phyloP scores from a whole-genome alignment of 35 echinoderm and acorn worm genomes.

The Lytechinus variegatus region DNA sequence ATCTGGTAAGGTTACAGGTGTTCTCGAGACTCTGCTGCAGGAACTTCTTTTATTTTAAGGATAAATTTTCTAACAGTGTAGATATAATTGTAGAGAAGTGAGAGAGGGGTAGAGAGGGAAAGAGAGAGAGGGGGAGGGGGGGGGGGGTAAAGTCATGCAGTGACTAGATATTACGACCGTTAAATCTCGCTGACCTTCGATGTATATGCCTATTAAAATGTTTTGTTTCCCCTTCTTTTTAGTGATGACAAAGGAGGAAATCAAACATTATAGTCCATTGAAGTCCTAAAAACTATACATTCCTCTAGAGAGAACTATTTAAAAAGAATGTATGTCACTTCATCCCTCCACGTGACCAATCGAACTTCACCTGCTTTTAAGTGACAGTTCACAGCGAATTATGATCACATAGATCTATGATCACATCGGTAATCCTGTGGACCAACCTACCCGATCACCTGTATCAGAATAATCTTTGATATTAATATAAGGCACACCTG shows the following conservation, averaged over 20 bases:
- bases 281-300: background rate
- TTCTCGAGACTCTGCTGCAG: too few species aligned
- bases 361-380: background rate
- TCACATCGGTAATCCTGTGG: background rate
- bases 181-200: too few species aligned
- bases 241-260: background rate
- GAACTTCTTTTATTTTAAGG: too few species aligned
- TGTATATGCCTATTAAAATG: background rate
- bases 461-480: background rate
- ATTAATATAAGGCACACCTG: background rate
- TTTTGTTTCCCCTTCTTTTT: background rate
- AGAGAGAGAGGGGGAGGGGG: too few species aligned
- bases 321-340: background rate
- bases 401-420: background rate
- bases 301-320: background rate
- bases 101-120: background rate
- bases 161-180: too few species aligned
- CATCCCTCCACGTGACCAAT: background rate
- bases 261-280: background rate
- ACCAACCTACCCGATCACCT: background rate
- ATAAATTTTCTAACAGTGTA: too few species aligned
- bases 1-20: too few species aligned
- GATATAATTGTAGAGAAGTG: background rate
- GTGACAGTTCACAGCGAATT: background rate
- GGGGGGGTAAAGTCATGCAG: too few species aligned